Percentiles rank a stretch among this genome's conserved stretches.
These are phyloP conservation scores for Gymnopithys bicolor DNA, from an alignment of 2,797 vertebrate species.

Conservation along the genomic window DNA sequence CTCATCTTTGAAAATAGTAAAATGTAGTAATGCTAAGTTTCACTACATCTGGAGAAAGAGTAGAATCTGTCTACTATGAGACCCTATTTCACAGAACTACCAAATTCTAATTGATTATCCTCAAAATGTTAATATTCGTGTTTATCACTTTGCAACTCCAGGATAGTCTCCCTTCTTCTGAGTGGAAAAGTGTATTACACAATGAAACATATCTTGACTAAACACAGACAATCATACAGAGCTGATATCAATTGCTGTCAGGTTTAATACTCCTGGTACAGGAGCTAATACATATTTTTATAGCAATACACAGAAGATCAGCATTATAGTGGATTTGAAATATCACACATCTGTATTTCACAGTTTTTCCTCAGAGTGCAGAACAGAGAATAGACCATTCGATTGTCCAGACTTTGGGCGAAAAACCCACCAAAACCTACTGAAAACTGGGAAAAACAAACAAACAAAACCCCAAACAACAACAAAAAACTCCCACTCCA, in stretches of 20 bases:
- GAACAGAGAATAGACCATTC: neutral
- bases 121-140: neutral
- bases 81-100: neutral
- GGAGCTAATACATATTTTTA: neutral
- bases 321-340: neutral
- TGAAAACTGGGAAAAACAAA: neutral
- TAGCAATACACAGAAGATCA: neutral
- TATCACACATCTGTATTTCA: neutral
- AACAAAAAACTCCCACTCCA: neutral
- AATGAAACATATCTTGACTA: neutral
- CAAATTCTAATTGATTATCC: neutral
- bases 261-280: neutral
- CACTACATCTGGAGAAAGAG: neutral
- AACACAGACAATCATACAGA: neutral
- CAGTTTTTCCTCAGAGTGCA: neutral
- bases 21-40: neutral
- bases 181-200: neutral
- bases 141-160: neutral
- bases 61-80: neutral
- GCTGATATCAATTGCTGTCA: neutral
- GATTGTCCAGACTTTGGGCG: neutral
- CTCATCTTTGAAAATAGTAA: neutral
- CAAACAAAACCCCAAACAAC: neutral
- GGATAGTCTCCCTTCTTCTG: neutral
- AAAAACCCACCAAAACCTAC: rapidly evolving